A percentile compares a stretch with the other conserved stretches of the same genome.
These are phyloP conservation scores for Sebastes jordani DNA, from an alignment of 2,797 vertebrate genomes.

Conservation along the genomic window DNA sequence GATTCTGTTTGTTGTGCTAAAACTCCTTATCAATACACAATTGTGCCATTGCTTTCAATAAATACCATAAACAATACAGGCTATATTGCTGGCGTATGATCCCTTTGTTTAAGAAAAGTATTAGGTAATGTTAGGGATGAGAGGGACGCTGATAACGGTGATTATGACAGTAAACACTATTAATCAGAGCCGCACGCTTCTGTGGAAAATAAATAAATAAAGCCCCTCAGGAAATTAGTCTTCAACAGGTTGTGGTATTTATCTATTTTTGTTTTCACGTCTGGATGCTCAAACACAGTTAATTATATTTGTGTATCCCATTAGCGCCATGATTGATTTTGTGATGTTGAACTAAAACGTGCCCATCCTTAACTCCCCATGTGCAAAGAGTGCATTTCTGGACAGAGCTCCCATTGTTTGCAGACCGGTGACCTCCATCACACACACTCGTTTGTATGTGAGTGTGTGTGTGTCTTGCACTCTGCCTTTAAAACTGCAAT, in stretches of 20 bases:
- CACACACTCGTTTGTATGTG: constrained; percentile 14
- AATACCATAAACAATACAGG: neutral
- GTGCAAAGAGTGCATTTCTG: constrained; percentile 36
- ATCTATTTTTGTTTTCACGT: constrained; percentile 70
- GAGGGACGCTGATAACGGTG: constrained; percentile 41
- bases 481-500: constrained; percentile 1
- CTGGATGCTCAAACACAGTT: constrained; percentile 65
- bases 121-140: constrained; percentile 31
- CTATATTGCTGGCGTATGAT: neutral
- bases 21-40: constrained; percentile 12
- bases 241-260: constrained; percentile 69
- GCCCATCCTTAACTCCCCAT: constrained; percentile 45
- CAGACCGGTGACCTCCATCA: constrained; percentile 66
- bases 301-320: constrained; percentile 77
- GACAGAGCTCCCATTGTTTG: constrained; percentile 57
- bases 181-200: constrained; percentile 43
- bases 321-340: constrained; percentile 76
- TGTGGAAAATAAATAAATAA: constrained; percentile 54
- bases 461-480: neutral
- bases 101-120: constrained; percentile 46
- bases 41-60: constrained; percentile 18
- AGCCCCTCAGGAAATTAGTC: constrained; percentile 55
- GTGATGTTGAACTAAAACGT: constrained; percentile 55
- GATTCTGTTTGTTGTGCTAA: neutral
- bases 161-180: constrained; percentile 66